Percentiles rank a stretch among this genome's conserved stretches.
Evolutionary conservation across 2,797 vertebrate genomes (phyloP).

Genomic region (Psittacula echo): DNA sequence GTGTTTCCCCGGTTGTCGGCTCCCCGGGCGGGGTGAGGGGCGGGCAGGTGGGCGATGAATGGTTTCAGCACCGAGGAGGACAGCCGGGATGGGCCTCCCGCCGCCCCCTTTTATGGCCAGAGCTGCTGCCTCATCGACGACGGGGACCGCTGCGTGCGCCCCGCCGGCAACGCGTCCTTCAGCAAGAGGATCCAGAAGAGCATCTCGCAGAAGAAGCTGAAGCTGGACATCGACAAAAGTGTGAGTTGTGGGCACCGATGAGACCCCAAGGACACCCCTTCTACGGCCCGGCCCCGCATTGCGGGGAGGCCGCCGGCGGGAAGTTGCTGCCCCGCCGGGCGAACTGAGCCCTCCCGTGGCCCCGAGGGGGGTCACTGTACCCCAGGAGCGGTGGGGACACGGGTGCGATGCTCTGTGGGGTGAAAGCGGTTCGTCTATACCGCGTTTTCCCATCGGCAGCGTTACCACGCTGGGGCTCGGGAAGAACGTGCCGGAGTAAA

Average conservation of each 20-base stretch:
- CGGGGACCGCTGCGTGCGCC: slow-evolving; percentile 92
- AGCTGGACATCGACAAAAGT: slow-evolving; percentile 95
- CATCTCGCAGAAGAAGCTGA: slow-evolving; percentile 97
- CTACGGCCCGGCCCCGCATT: neutral
- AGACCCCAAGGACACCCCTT: neutral
- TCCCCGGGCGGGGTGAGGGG: slow-evolving; percentile 5
- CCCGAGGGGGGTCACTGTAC: fast-evolving
- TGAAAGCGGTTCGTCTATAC: fast-evolving
- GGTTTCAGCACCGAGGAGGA: slow-evolving; percentile 98
- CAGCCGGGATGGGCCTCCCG: slow-evolving; percentile 89
- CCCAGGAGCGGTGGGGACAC: fast-evolving
- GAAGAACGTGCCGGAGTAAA: neutral
- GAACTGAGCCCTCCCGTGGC: neutral
- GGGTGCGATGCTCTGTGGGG: neutral
- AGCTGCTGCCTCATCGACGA: slow-evolving; percentile 97
- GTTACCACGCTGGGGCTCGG: fast-evolving
- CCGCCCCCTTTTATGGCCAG: slow-evolving; percentile 90
- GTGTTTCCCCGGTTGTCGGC: neutral
- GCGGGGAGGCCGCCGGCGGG: neutral
- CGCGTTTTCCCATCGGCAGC: fast-evolving
- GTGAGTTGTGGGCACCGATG: slow-evolving; percentile 75
- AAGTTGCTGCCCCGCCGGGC: neutral
- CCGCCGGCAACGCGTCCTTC: slow-evolving; percentile 97
- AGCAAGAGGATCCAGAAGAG: slow-evolving; percentile 98
- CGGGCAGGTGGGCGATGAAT: slow-evolving; percentile 84